Percentiles rank a stretch among this genome's conserved stretches.
Conservation (phyloP, 2,888 invertebrate genomes). For the Panzeria rudis region DNA sequence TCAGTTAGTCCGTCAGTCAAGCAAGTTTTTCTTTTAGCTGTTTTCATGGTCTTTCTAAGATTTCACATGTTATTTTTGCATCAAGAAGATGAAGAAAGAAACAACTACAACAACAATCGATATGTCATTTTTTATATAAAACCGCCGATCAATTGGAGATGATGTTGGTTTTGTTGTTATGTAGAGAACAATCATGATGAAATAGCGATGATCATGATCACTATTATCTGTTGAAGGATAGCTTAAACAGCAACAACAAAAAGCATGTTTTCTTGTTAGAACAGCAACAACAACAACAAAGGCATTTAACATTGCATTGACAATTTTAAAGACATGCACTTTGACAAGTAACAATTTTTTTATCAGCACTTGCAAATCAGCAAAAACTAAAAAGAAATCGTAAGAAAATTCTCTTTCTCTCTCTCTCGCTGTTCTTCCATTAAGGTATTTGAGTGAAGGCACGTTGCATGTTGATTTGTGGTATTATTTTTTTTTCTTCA, state of each 20-base stretch:
- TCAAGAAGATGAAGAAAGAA: constrained; percentile 31
- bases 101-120: constrained; percentile 65
- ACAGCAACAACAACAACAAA: constrained; percentile 42
- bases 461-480: constrained; percentile 56
- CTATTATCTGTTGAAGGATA: constrained; percentile 59
- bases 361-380: constrained; percentile 70
- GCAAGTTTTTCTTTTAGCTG: constrained; percentile 41
- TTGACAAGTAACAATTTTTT: constrained; percentile 71
- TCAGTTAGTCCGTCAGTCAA: constrained; percentile 42
- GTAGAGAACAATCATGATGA: constrained; percentile 60
- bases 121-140: constrained; percentile 69
- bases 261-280: constrained; percentile 34
- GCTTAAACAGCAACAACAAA: constrained; percentile 52
- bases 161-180: constrained; percentile 39
- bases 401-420: constrained; percentile 34
- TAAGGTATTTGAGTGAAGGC: constrained; percentile 57
- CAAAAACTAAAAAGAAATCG: constrained; percentile 42
- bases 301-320: constrained; percentile 62
- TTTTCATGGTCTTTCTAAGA: constrained; percentile 59
- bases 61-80: constrained; percentile 61
- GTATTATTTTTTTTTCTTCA: constrained; percentile 14
- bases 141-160: constrained; percentile 71
- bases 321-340: constrained; percentile 66
- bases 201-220: constrained; percentile 64
- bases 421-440: constrained; percentile 31